Conservation (phyloP, 2,888 invertebrate species). For the Melanchra persicariae region DNA sequence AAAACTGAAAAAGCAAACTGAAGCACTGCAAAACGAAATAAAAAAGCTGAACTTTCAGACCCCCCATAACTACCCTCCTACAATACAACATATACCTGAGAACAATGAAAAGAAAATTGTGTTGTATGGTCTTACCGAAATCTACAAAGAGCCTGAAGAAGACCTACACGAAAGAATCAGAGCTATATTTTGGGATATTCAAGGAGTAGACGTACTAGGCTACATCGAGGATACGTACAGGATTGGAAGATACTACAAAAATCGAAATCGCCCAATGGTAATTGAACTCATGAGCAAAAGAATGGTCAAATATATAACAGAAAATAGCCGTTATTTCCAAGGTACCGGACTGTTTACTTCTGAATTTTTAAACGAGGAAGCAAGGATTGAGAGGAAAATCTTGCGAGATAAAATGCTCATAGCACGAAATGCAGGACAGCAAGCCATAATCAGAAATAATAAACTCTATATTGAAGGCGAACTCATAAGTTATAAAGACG, state of each 20-base stretch:
- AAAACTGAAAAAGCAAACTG: too few relatives aligned
- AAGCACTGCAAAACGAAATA: too few relatives aligned
- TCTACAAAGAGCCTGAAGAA: conserved; percentile 12
- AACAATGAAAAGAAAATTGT: conserved; percentile 19
- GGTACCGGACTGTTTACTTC: too few relatives aligned
- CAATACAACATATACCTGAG: too few relatives aligned
- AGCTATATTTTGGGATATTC: conserved; percentile 17
- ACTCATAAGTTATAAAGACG: too few relatives aligned
- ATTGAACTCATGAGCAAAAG: conserved; percentile 39
- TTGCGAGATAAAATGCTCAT: conserved; percentile 31
- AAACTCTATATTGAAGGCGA: too few relatives aligned
- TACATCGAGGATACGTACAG: conserved; percentile 11
- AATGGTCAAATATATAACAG: conserved; percentile 15
- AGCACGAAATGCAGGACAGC: conserved; percentile 29
- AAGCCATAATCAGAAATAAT: too few relatives aligned
- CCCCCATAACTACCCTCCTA: too few relatives aligned
- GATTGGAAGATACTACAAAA: conserved; percentile 14
- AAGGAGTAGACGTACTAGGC: background rate
- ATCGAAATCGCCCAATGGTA: conserved; percentile 20
- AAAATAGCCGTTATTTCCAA: conserved; percentile 2
- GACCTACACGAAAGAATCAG: conserved; percentile 19
- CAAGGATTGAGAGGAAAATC: background rate
- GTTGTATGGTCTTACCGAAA: conserved; percentile 11
- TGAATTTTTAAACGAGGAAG: too few relatives aligned
- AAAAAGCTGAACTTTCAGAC: too few relatives aligned